These are phyloP conservation scores for Bovichtus variegatus DNA, from an alignment of 2,797 vertebrate genomes.

Conservation along the genomic window DNA sequence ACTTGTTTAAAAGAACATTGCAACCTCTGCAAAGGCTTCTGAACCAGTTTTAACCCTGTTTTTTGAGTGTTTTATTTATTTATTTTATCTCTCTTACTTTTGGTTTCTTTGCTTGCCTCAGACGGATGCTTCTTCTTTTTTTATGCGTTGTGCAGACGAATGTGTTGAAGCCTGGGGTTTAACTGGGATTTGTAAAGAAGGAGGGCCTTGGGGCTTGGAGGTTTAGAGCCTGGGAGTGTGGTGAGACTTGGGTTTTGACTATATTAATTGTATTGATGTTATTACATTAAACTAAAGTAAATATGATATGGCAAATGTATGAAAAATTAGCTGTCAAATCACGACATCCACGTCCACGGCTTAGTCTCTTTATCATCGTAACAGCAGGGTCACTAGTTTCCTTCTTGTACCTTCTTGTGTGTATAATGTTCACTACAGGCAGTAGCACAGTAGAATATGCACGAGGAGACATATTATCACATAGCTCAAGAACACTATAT, in stretches of 20 bases:
- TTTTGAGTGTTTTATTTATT: neutral
- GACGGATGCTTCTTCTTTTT: constrained; percentile 13
- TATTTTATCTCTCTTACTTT: neutral
- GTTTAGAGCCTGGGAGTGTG: constrained; percentile 6
- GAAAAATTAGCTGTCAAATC: neutral
- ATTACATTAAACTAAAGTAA: constrained; percentile 4
- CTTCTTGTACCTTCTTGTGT: neutral
- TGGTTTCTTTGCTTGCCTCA: constrained; percentile 4
- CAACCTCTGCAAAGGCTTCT: neutral
- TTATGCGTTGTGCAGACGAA: constrained; percentile 17
- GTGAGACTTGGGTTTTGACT: constrained; percentile 16
- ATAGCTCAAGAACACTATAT: neutral
- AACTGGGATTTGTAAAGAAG: constrained; percentile 41
- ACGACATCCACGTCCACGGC: neutral
- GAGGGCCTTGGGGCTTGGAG: constrained; percentile 10
- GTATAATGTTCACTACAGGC: neutral
- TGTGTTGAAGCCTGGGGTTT: constrained; percentile 34
- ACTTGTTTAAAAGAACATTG: neutral
- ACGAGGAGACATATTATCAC: constrained; percentile 5
- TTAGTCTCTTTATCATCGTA: neutral
- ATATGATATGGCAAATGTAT: neutral
- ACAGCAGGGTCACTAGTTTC: neutral
- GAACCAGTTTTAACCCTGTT: neutral
- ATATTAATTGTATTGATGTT: constrained; percentile 13
- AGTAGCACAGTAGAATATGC: neutral